Evolutionary conservation across 2,113 vertebrate species (phyloP).

Genomic region (Origma solitaria): DNA sequence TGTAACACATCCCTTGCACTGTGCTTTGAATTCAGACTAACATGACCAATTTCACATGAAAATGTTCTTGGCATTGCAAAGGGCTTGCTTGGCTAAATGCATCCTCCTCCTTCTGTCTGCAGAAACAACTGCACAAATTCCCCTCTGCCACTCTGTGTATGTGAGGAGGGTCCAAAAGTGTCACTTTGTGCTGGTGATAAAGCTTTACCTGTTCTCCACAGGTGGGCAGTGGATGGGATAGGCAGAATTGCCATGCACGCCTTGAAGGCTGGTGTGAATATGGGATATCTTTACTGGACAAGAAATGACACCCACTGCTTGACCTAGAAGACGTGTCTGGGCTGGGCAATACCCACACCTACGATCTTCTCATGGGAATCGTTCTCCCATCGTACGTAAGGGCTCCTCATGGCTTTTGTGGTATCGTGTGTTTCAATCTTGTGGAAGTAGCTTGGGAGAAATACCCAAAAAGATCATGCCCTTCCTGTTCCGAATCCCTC

Average conservation of each 20-base stretch:
- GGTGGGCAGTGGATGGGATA: neutral
- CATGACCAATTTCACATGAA: neutral
- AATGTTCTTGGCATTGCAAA: neutral
- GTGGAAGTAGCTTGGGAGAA: neutral
- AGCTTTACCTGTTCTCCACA: neutral
- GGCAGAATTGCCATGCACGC: neutral
- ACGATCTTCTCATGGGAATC: slow-evolving; percentile 19
- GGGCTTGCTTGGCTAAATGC: neutral
- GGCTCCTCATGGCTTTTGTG: neutral
- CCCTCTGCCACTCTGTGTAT: neutral
- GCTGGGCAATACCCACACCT: neutral
- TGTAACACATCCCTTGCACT: neutral
- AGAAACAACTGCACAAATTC: neutral
- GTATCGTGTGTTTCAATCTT: neutral
- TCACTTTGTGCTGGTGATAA: neutral
- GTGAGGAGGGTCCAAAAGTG: neutral
- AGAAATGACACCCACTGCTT: neutral
- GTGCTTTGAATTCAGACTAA: neutral
- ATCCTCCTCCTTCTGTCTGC: neutral
- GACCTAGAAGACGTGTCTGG: neutral
- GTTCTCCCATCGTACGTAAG: neutral
- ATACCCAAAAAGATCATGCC: neutral
- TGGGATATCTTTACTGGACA: neutral
- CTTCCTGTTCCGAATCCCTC: neutral
- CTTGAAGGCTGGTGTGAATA: neutral